phyloP scores from a whole-genome alignment of 2,888 invertebrate species.

The Troides aeacus region DNA sequence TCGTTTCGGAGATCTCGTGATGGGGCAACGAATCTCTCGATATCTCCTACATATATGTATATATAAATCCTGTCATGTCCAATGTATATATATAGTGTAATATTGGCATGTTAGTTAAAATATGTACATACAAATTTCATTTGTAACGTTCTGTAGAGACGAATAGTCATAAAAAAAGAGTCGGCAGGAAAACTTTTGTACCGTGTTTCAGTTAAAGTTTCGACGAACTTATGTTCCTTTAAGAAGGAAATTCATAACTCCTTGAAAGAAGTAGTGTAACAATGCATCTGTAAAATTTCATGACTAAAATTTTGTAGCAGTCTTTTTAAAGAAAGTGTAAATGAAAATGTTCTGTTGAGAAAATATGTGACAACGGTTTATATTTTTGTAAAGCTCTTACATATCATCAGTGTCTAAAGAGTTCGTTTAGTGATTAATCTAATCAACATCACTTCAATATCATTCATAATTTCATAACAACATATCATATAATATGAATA shows the following conservation, averaged over 20 bases:
- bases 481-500: neutral
- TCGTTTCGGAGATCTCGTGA: no score
- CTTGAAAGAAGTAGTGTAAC: constrained; percentile 8
- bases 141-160: neutral
- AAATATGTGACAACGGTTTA: neutral
- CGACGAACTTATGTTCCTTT: constrained; percentile 7
- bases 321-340: neutral
- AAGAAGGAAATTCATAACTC: constrained; percentile 6
- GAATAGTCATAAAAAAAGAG: constrained; percentile 2
- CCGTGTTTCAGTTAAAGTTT: constrained; percentile 16
- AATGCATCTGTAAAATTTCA: constrained; percentile 5
- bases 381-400: neutral
- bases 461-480: neutral
- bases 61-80: no score
- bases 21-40: no score
- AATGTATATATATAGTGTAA: no score
- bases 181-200: constrained; percentile 3
- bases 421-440: neutral
- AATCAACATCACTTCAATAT: neutral
- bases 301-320: neutral
- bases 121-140: neutral
- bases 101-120: no score
- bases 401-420: neutral
- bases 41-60: no score
- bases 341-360: neutral